A percentile compares a stretch with the other conserved stretches of the same genome.
These are phyloP conservation scores for Cranoglanis bouderius DNA, from an alignment of 2,113 vertebrate species.

Conservation along the genomic window DNA sequence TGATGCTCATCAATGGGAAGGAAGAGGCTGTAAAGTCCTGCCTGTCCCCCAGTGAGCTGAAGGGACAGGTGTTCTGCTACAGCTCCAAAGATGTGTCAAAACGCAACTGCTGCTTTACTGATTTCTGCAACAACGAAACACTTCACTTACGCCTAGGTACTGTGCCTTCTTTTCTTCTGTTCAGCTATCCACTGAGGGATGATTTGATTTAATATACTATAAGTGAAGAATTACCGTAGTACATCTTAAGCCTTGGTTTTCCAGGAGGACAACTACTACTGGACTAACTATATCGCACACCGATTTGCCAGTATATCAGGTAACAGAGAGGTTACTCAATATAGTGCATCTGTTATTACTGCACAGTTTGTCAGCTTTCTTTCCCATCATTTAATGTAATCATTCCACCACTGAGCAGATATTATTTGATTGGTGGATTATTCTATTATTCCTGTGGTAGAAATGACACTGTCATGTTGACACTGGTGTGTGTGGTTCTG, in stretches of 20 bases:
- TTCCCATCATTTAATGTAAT: not conserved
- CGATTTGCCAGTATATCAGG: not conserved
- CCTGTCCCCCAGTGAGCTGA: constrained; percentile 84
- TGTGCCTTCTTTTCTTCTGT: not conserved
- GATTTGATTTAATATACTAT: not conserved
- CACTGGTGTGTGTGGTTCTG: not conserved
- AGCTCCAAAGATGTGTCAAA: constrained; percentile 89
- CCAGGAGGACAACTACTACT: not conserved
- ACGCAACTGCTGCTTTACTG: constrained; percentile 93
- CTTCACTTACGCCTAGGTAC: constrained; percentile 83
- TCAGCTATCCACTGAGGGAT: not conserved
- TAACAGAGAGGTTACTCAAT: not conserved
- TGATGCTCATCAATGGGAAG: constrained; percentile 87
- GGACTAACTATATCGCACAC: not conserved
- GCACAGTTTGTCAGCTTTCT: not conserved
- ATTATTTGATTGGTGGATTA: not conserved
- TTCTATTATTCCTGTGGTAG: not conserved
- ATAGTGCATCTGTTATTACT: not conserved
- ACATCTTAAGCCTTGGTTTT: not conserved
- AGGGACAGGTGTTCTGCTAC: constrained; percentile 91
- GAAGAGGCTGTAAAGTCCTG: constrained; percentile 89
- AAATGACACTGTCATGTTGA: not conserved
- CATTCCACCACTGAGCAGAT: not conserved
- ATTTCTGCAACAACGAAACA: constrained; percentile 96
- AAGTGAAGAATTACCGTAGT: not conserved